phyloP scores from a whole-genome alignment of 2,888 invertebrate species.

The Gari tellinella region DNA sequence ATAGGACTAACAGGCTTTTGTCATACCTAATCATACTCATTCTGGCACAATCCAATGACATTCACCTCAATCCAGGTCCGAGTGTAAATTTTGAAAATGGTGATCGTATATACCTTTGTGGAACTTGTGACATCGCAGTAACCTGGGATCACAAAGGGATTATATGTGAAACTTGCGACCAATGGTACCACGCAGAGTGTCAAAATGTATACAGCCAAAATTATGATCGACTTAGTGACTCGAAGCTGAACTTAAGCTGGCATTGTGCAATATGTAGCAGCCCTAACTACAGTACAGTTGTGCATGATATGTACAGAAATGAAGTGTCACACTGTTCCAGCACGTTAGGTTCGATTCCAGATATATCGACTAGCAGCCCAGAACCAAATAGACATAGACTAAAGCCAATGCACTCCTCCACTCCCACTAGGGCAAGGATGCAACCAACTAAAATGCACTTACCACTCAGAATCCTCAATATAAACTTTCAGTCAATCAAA shows the following conservation, averaged over 20 bases:
- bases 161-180: constrained; percentile 24
- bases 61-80: constrained; percentile 12
- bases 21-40: too few species aligned
- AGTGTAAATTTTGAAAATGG: too few species aligned
- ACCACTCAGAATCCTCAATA: constrained; percentile 2
- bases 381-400: too few species aligned
- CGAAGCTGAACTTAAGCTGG: not conserved
- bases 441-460: not conserved
- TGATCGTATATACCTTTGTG: not conserved
- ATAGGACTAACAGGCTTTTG: too few species aligned
- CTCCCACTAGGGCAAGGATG: too few species aligned
- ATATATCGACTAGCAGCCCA: constrained; percentile 6
- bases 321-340: not conserved
- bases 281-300: not conserved
- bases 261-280: not conserved
- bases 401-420: too few species aligned
- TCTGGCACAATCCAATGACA: too few species aligned
- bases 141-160: constrained; percentile 17
- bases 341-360: not conserved
- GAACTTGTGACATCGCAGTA: constrained; percentile 17
- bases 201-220: constrained; percentile 3
- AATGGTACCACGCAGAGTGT: constrained; percentile 10
- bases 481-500: constrained; percentile 18
- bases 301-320: not conserved
- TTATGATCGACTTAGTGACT: not conserved